Evolutionary conservation across 2,888 invertebrate species (phyloP).

Genomic region (Luperina nickerlii): DNA sequence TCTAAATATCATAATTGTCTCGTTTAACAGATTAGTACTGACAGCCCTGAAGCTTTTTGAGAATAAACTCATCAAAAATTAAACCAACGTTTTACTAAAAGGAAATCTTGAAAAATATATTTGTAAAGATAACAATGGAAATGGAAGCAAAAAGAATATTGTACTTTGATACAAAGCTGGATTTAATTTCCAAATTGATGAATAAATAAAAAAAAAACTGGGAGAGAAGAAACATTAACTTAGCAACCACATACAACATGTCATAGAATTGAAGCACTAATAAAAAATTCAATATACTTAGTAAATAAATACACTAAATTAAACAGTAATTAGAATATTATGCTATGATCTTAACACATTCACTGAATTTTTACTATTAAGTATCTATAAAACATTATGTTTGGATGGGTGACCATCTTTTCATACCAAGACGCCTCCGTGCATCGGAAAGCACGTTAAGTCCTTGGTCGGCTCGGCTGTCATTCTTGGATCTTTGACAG

Average conservation of each 20-base stretch:
- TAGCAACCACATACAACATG: not conserved
- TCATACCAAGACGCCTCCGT: no score
- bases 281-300: no score
- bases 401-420: no score
- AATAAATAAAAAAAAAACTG: not conserved
- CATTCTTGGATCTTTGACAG: no score
- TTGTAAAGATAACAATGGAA: conserved; percentile 42
- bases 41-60: conserved; percentile 20
- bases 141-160: conserved; percentile 25
- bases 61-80: conserved; percentile 37
- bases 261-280: no score
- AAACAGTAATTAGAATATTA: no score
- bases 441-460: no score
- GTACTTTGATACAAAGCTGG: conserved; percentile 3
- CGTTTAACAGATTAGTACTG: conserved; percentile 43
- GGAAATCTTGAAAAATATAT: conserved; percentile 36
- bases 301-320: no score
- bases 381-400: no score
- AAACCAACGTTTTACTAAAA: conserved; percentile 45
- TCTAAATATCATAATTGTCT: conserved; percentile 56
- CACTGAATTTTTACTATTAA: no score
- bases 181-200: conserved; percentile 20
- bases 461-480: no score
- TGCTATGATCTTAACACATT: no score
- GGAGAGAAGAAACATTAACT: not conserved